Evolutionary conservation across 2,888 invertebrate genomes (phyloP), one percentile per base, ranked within the genome.

Genomic region (Dryocosmus kuriphilus): DNA sequence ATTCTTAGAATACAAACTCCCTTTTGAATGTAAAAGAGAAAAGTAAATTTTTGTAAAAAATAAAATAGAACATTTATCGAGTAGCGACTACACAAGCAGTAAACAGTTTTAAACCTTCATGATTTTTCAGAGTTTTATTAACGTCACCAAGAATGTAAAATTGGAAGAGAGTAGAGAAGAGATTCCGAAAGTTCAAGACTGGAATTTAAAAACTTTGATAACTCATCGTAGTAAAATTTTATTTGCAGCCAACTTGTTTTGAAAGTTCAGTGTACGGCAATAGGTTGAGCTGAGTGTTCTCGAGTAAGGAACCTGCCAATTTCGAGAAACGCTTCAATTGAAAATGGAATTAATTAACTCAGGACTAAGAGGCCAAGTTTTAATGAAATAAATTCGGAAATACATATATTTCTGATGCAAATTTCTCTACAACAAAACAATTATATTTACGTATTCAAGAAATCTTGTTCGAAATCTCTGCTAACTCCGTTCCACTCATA

Each of bases 141-240:
- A 71, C 71, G 71, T 71, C 71, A 71, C 71, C 71, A 71, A 71
- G 71, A 71, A 51, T 71, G 71, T 71, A 71, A 71, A 71, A 71
- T 71, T 71, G 71, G 51, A 71, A 71, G 71, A 71, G 71, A 71
- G 67, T 71, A 27, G 30, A 71, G 71, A 71, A 71, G 71, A 71
- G 71, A 71, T 71, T 71, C 51, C 71, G 71, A 51, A 71, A 71
- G 51, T 71, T 71, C 41, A 51, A 51, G 41, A 51, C 46, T 35
- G 38, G 2, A 71, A 51, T 71, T 30, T 71, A 71, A 27, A 71
- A 71, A 51, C 46, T 71, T 71, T 27, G 14, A 51, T 71, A 51
- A 71, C 30, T 27, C n/a, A 30, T 30, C 8, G 2, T 30, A 30
- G 51, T 27, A 19, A 71, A 30, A 27, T 24, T 71, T 71, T 51